Conservation (phyloP, 1,140 invertebrate species). For the Sinella curviseta region DNA sequence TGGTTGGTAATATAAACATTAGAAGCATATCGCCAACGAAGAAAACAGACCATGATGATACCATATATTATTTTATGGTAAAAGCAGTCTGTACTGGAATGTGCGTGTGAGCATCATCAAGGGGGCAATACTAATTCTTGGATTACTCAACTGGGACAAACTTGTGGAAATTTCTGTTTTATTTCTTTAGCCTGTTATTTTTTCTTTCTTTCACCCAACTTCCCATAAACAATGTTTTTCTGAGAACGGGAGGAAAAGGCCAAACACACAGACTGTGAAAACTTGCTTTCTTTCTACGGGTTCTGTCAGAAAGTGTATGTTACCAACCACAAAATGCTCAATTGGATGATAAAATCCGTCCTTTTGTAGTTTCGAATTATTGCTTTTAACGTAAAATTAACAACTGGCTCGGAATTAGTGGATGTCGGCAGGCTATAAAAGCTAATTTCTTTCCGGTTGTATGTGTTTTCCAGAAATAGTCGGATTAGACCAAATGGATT, state of each 20-base stretch:
- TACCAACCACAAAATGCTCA: background rate
- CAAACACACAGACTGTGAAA: background rate
- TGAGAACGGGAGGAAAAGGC: background rate
- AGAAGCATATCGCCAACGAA: too few relatives aligned
- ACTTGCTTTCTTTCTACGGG: too few relatives aligned
- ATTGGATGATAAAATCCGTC: background rate
- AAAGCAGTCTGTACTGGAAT: constrained; percentile 1
- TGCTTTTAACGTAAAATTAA: constrained; percentile 17
- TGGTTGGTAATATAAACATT: too few relatives aligned
- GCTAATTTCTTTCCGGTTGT: constrained; percentile 6
- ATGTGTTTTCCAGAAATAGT: too few relatives aligned
- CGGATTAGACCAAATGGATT: too few relatives aligned
- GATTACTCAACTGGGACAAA: constrained; percentile 41
- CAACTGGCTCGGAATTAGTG: background rate
- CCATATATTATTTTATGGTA: too few relatives aligned
- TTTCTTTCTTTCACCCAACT: background rate
- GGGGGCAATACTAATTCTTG: constrained; percentile 40
- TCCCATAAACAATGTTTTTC: constrained; percentile 11
- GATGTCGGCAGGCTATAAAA: background rate
- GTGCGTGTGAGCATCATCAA: constrained; percentile 41
- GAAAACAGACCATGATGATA: too few relatives aligned
- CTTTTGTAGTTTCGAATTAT: background rate
- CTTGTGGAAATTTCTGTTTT: constrained; percentile 43
- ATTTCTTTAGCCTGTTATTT: constrained; percentile 19
- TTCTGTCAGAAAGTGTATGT: background rate